Evolutionary conservation across 2,888 invertebrate species (phyloP).

Genomic region (Eupsilia transversa): DNA sequence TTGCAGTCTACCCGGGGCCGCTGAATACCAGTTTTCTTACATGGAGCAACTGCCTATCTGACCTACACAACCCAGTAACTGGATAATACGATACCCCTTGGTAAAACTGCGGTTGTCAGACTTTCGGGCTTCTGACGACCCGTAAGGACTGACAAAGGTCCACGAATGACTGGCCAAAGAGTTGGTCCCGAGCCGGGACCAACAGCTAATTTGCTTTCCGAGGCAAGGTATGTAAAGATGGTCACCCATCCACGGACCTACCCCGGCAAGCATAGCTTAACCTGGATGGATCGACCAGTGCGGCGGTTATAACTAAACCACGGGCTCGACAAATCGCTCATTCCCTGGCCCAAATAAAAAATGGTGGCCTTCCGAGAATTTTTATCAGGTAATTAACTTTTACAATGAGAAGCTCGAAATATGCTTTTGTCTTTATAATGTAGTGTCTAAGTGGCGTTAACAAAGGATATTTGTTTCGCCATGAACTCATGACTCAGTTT

Average conservation of each 20-base stretch:
- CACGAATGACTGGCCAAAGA: neutral
- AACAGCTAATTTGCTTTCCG: neutral
- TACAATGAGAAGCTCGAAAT: conserved; percentile 69
- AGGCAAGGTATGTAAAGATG: neutral
- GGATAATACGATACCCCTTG: neutral
- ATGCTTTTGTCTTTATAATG: conserved; percentile 68
- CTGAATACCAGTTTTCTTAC: no score
- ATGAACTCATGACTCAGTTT: conserved; percentile 11
- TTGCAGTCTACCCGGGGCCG: no score
- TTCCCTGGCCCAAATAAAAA: conserved; percentile 58
- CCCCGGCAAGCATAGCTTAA: neutral
- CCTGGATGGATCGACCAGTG: neutral
- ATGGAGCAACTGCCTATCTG: no score
- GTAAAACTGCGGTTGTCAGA: neutral
- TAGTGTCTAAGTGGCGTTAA: conserved; percentile 50
- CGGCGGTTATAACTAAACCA: neutral
- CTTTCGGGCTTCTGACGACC: neutral
- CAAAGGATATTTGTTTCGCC: conserved; percentile 47
- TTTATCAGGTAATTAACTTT: conserved; percentile 72
- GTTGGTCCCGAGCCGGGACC: no score
- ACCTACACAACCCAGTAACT: no score
- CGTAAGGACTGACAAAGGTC: neutral
- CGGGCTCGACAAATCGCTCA: conserved; percentile 31
- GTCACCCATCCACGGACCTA: neutral
- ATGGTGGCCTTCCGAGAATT: conserved; percentile 69